Percentiles rank a stretch among this genome's conserved stretches.
These are phyloP conservation scores for Macrophya alboannulata DNA, from an alignment of 2,888 invertebrate genomes.

Conservation along the genomic window DNA sequence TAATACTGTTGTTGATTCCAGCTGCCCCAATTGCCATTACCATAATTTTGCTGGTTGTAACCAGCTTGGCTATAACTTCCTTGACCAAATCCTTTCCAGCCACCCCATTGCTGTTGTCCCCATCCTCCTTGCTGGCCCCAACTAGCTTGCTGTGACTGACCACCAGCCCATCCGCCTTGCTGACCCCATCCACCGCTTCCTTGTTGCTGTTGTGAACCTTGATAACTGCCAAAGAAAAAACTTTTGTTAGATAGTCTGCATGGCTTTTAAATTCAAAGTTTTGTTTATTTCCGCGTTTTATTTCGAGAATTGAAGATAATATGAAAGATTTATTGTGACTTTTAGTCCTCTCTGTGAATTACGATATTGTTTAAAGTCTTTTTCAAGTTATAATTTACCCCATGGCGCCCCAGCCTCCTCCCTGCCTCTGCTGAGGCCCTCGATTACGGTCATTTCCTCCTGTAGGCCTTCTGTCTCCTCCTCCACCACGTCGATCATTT, in stretches of 20 bases:
- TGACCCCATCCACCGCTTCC: conserved; percentile 66
- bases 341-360: conserved; percentile 62
- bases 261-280: neutral
- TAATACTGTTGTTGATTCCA: conserved; percentile 77
- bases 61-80: conserved; percentile 66
- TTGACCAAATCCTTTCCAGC: conserved; percentile 75
- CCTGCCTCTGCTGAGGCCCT: conserved; percentile 66
- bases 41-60: conserved; percentile 70
- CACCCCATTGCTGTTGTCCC: conserved; percentile 69
- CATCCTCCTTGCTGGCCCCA: conserved; percentile 63
- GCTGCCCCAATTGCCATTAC: conserved; percentile 77
- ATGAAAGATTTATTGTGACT: conserved; percentile 46
- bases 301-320: neutral
- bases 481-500: conserved; percentile 70
- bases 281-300: neutral
- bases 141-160: conserved; percentile 61
- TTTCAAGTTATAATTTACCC: conserved; percentile 12
- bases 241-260: neutral
- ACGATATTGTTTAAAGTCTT: conserved; percentile 8
- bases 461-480: conserved; percentile 71
- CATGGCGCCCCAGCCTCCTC: conserved; percentile 70
- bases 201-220: conserved; percentile 67
- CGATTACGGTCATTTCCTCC: conserved; percentile 72
- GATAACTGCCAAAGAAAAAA: conserved; percentile 66
- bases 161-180: conserved; percentile 68